A percentile compares a stretch with the other conserved stretches of the same genome.
phyloP scores from a whole-genome alignment of 2,888 invertebrate species.

The Trachelus stipa region DNA sequence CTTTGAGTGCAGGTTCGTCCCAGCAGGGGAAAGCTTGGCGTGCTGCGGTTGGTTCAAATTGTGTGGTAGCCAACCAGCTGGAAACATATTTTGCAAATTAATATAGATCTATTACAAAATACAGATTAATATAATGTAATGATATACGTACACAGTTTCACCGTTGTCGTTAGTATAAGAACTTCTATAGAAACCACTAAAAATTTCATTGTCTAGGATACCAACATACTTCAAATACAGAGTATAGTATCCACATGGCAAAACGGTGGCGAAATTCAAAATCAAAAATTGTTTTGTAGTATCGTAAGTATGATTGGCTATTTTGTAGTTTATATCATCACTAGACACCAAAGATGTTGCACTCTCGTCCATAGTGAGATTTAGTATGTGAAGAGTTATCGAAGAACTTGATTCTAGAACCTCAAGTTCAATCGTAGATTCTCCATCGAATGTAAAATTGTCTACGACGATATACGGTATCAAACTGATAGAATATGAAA shows the following conservation, averaged over 20 bases:
- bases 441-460: constrained; percentile 4
- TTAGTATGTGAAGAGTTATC: no score
- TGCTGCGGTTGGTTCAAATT: constrained; percentile 71
- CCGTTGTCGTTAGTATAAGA: constrained; percentile 69
- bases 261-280: not conserved
- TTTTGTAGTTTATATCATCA: no score
- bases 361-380: not conserved
- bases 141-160: constrained; percentile 55
- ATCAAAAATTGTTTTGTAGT: constrained; percentile 46
- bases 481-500: not conserved
- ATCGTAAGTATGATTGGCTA: constrained; percentile 25
- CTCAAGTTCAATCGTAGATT: constrained; percentile 1
- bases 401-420: not conserved
- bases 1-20: constrained; percentile 72
- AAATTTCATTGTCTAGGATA: constrained; percentile 69
- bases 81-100: constrained; percentile 32
- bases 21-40: constrained; percentile 71
- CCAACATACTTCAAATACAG: constrained; percentile 71
- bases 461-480: not conserved
- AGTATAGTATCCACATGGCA: constrained; percentile 69
- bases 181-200: constrained; percentile 78
- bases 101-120: no score
- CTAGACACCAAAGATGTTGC: constrained; percentile 56
- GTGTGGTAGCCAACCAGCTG: constrained; percentile 76
- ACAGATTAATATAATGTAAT: no score